Base-by-base conservation (phyloP, 2,797 vertebrate species). In the Erpetoichthys calabaricus region DNA sequence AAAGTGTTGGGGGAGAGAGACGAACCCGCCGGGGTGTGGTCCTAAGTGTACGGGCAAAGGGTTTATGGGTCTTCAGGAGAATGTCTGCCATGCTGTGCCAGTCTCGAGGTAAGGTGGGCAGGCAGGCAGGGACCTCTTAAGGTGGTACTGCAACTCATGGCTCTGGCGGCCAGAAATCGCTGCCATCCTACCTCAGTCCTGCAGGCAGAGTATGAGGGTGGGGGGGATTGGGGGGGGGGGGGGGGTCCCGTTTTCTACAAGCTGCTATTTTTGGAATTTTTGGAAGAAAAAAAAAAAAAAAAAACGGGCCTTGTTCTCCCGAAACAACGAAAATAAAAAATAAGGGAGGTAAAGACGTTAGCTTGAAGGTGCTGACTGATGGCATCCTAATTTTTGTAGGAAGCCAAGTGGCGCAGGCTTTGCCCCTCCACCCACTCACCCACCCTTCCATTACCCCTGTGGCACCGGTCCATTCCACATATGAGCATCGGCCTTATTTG, bases 21-120 rank as follows among this genome's bases (percentile, higher is more conserved):
- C 61, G 64, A 58, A 58, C 58, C 63, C 66, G 64, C 64, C 71
- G 64, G 64, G 71, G 68, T 74, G 65, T 70, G 78, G 79, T 83
- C 75, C 78, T 79, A 74, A 65, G 63, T 61, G 70, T 77, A 70
- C 73, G 73, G 68, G 68, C 56, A 66, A 67, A 70, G 66, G 66
- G 62, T 66, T 62, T 72, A 47, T 56, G 61, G 61, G 9, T 61
- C 58, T 54, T 59, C 58, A 59, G 45, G 59, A 63, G 54, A 52
- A 65, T 59, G 60, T 54, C 59, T 70, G 55, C 55, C 25, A 10
- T 52, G 25, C 9, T 52, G 5, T 52, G 5, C 25, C 25, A 25
- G 25, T 25, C 51, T 2, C 25, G 3, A 25, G n/a, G 50, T 51
- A 50, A 43, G 52, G 3, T 5, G 10, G 53, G 42, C 25, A 49